These are phyloP conservation scores for Ligdia adustata DNA, from an alignment of 2,888 invertebrate genomes.

Conservation along the genomic window DNA sequence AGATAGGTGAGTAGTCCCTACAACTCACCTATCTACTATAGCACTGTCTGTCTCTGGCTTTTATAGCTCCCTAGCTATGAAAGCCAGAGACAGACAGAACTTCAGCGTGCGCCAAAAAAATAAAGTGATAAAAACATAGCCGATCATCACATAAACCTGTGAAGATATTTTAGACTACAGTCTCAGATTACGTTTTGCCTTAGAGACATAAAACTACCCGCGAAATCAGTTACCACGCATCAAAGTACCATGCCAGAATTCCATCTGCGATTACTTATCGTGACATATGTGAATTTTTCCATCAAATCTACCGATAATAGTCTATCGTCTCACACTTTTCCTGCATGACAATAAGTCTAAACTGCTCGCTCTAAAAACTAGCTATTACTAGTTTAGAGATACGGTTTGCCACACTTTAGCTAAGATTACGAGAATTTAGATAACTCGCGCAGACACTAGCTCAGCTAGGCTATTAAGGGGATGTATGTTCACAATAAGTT, in stretches of 20 bases:
- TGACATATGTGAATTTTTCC: constrained; percentile 11
- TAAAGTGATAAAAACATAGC: too few species aligned
- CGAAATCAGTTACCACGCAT: neutral
- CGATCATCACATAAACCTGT: too few species aligned
- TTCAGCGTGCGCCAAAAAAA: too few species aligned
- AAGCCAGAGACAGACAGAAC: too few species aligned
- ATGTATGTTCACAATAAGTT: too few species aligned
- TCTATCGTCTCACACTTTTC: constrained; percentile 9
- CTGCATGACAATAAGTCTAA: constrained; percentile 9
- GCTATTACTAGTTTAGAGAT: constrained; percentile 15
- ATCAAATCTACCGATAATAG: constrained; percentile 9
- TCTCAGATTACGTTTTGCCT: too few species aligned
- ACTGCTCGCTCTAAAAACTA: constrained; percentile 5
- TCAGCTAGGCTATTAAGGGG: constrained; percentile 1
- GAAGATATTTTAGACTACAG: too few species aligned
- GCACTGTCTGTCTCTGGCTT: too few species aligned
- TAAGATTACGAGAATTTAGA: constrained; percentile 14
- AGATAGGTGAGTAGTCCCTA: too few species aligned
- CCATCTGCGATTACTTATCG: constrained; percentile 4
- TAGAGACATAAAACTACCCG: too few species aligned
- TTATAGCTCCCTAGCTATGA: too few species aligned
- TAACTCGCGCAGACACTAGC: constrained; percentile 2
- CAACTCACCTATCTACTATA: too few species aligned
- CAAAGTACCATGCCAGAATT: neutral
- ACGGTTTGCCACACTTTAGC: constrained; percentile 2